These are phyloP conservation scores for Anguilla marmorata DNA, from an alignment of 2,797 vertebrate species.

Conservation along the genomic window DNA sequence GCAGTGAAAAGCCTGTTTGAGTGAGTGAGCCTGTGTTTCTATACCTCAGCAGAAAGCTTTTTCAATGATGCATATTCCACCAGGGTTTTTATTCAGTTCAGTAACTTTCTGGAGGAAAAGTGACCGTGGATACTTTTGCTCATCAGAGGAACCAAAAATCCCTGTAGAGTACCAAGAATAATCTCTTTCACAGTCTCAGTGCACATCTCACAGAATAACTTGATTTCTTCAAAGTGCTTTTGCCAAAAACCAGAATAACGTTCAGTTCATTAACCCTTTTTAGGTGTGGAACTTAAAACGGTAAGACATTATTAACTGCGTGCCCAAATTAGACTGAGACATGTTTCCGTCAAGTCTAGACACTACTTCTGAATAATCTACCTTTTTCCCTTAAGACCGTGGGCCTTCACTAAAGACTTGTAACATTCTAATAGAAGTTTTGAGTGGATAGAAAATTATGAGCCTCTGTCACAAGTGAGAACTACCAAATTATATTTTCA, in stretches of 20 bases:
- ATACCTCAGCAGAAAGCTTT: background rate
- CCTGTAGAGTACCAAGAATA: background rate
- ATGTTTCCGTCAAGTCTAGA: conserved; percentile 19
- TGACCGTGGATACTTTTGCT: background rate
- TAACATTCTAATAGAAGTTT: background rate
- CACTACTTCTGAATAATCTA: background rate
- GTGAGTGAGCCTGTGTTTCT: background rate
- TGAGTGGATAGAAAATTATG: background rate
- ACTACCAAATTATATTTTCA: background rate
- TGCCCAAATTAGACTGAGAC: background rate
- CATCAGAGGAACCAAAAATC: background rate
- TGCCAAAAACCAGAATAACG: background rate
- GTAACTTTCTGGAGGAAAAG: background rate
- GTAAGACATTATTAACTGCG: background rate
- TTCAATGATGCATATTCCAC: background rate
- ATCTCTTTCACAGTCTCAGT: background rate
- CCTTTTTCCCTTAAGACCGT: background rate
- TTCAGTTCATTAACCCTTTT: background rate
- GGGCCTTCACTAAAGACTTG: background rate
- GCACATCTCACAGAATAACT: background rate
- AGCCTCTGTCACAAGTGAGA: background rate
- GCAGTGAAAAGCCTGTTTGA: background rate
- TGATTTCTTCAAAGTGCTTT: background rate
- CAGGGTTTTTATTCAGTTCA: background rate
- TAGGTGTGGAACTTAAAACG: background rate